Base-by-base conservation (phyloP, 2,888 invertebrate species). In the Aspidiotus rigidus region DNA sequence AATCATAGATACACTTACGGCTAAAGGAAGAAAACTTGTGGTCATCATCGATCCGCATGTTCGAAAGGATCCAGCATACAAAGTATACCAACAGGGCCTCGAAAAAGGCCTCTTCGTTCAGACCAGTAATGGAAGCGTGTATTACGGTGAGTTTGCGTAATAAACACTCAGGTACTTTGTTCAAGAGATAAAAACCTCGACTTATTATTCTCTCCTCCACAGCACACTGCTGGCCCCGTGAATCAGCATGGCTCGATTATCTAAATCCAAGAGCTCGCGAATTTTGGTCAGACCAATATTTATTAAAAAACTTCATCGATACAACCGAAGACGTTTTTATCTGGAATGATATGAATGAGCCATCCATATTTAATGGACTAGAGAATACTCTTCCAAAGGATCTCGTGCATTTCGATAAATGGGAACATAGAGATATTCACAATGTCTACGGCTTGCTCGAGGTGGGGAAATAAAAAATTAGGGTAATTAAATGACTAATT, bases 341-440 rank as follows among this genome's bases (percentile, higher is more conserved):
- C 49, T 99, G 99, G 99, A 99, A 99, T 77, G 99, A 99, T 75
- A 99, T 99, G 99, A 99, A 99, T 75, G 99, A 99, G 77, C 99
- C 99, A 0, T 95, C 96, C 1, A 95, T 99, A 0, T 99, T 99
- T 79, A 97, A 93, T 78, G 98, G 98, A 0, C 99, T 99, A 0
- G 99, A 99, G 80, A 84, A 97, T 13, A 98, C 98, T 0, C 95
- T 99, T 90, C 92, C 91, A 13, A 98, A 98, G 76, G 99, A 99
- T 80, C 84, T 89, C 73, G 77, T 90, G 1, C 99, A 99, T 78
- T 85, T 85, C 77, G 85, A 88, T 74, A 87, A 85, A 13, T 88
- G 86, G 85, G 94, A 95, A 77, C 90, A 88, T 80, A 85, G 99
- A 73, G 94, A 97, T 77, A 82, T 98, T 0, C 99, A 99, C 79